Conservation (phyloP, 2,113 vertebrate species). For the Lycaon pictus region DNA sequence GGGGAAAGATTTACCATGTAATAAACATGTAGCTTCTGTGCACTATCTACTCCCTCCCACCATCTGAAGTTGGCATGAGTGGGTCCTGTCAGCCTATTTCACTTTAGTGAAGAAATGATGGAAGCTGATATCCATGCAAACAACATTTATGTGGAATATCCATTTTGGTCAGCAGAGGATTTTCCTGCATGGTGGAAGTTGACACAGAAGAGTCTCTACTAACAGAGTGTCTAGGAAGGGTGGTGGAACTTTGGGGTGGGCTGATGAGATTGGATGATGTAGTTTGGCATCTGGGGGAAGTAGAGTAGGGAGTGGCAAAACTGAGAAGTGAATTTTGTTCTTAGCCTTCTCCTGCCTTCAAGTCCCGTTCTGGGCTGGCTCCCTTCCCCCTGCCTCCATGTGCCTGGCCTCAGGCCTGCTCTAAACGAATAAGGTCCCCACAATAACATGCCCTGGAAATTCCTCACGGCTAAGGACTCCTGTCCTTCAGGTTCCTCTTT, state of each 20-base stretch:
- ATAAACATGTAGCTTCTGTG: background rate
- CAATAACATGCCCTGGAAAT: background rate
- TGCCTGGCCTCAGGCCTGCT: background rate
- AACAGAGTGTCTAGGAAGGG: background rate
- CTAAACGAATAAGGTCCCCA: too few relatives aligned
- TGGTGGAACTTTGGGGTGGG: too few relatives aligned
- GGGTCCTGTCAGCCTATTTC: background rate
- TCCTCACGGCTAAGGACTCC: fast-evolving
- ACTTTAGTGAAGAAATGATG: background rate
- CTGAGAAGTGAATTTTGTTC: background rate
- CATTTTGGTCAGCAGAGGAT: background rate
- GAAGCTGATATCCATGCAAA: background rate
- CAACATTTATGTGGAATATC: background rate
- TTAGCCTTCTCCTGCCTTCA: background rate
- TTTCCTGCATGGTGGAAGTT: background rate
- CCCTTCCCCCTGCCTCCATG: fast-evolving
- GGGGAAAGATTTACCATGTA: too few relatives aligned
- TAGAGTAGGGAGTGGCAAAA: background rate
- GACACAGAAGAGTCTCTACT: background rate
- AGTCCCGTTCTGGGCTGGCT: fast-evolving
- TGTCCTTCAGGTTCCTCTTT: background rate
- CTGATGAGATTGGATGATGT: background rate
- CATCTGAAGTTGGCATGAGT: too few relatives aligned
- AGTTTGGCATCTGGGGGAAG: background rate
- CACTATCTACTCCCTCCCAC: background rate